phyloP scores from a whole-genome alignment of 2,797 vertebrate species.

The Nothura maculosa region DNA sequence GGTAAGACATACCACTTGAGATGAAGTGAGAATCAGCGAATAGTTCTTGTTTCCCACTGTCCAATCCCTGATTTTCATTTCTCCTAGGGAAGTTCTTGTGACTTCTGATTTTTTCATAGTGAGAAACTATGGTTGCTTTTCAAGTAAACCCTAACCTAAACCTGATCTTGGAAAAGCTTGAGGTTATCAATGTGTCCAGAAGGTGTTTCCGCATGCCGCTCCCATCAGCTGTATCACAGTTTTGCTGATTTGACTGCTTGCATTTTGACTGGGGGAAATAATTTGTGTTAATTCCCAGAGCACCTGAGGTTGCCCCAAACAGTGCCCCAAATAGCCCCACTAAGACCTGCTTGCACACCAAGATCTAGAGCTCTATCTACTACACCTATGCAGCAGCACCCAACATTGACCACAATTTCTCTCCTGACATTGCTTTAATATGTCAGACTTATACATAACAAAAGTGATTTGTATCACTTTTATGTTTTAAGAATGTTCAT shows the following conservation, averaged over 20 bases:
- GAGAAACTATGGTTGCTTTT: background rate
- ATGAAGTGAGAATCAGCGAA: background rate
- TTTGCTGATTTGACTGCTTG: background rate
- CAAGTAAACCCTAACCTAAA: background rate
- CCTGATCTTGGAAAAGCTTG: background rate
- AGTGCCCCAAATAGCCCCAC: rapidly evolving
- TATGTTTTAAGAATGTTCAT: background rate
- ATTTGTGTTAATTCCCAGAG: background rate
- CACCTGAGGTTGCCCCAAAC: background rate
- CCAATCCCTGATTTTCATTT: background rate
- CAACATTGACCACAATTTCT: background rate
- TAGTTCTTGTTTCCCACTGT: background rate
- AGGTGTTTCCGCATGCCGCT: background rate
- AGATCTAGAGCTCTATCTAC: background rate
- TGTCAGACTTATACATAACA: background rate
- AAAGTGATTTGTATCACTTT: background rate
- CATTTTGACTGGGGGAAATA: background rate
- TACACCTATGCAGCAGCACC: rapidly evolving
- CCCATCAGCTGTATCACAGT: background rate
- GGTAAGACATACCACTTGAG: background rate
- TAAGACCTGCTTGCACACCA: background rate
- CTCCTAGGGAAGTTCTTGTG: background rate
- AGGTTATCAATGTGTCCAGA: background rate
- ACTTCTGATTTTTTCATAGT: background rate
- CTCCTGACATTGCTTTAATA: background rate